A percentile compares a stretch with the other conserved stretches of the same genome.
Evolutionary conservation across 2,113 vertebrate genomes (phyloP).

Genomic region (Amblyopsis rosae): DNA sequence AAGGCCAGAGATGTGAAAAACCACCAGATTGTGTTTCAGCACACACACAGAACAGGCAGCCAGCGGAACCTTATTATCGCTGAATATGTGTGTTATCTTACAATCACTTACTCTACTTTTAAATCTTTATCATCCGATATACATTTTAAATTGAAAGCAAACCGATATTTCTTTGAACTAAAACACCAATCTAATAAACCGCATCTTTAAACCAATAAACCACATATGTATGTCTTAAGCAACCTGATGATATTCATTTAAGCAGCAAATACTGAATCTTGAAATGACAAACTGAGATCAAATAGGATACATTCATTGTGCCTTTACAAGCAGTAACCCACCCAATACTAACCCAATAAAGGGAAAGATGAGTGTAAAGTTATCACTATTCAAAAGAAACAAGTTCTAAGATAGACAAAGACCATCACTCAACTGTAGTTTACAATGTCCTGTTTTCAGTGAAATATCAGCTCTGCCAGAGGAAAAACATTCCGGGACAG

Average conservation of each 20-base stretch:
- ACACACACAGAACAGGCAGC: too few species aligned
- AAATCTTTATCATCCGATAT: background rate
- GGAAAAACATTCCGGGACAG: slow-evolving; percentile 1
- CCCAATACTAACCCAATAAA: background rate
- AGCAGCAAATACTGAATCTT: slow-evolving; percentile 8
- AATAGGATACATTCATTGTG: slow-evolving; percentile 27
- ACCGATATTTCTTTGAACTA: slow-evolving; percentile 8
- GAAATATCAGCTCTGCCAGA: background rate
- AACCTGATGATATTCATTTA: too few species aligned
- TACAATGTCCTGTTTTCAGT: too few species aligned
- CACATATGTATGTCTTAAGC: background rate
- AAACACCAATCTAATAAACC: background rate
- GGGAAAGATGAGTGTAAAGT: background rate
- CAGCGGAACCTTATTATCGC: too few species aligned
- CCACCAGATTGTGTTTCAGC: too few species aligned
- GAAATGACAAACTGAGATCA: background rate
- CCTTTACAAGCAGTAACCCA: slow-evolving; percentile 15
- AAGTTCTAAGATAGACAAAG: background rate
- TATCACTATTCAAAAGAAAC: slow-evolving; percentile 1
- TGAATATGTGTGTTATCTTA: too few species aligned
- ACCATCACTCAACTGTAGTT: too few species aligned
- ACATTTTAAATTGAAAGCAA: slow-evolving; percentile 9
- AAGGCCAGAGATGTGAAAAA: too few species aligned
- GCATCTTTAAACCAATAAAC: too few species aligned
- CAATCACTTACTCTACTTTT: too few species aligned